Conservation (phyloP, 2,888 invertebrate species). For the Temnothorax rugatulus region DNA sequence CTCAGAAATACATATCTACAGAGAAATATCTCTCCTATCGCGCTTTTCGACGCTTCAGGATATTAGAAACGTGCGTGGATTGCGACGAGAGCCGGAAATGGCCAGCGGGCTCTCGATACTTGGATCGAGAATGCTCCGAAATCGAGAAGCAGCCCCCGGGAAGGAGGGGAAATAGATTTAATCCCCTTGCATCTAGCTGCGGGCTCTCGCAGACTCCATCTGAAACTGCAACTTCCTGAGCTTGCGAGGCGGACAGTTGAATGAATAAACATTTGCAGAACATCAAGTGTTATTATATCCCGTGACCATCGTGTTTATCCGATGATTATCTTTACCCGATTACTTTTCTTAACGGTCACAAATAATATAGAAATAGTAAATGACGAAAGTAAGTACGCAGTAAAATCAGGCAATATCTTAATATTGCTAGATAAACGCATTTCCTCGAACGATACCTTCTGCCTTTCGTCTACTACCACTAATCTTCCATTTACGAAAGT, state of each 20-base stretch:
- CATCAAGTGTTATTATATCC: not conserved
- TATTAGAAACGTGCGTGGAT: slow-evolving; percentile 83
- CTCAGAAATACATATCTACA: slow-evolving; percentile 30
- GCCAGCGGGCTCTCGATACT: slow-evolving; percentile 59
- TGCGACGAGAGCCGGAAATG: slow-evolving; percentile 76
- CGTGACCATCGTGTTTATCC: not conserved
- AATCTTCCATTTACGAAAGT: not conserved
- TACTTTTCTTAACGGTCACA: not conserved
- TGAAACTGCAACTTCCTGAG: slow-evolving; percentile 20
- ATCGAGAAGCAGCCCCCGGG: slow-evolving; percentile 19
- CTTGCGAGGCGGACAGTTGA: not conserved
- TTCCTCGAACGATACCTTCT: not conserved
- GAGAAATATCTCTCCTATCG: slow-evolving; percentile 15
- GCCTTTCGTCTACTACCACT: not conserved
- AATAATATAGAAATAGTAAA: not conserved
- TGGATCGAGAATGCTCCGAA: slow-evolving; percentile 36
- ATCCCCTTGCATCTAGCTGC: not conserved
- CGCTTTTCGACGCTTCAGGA: slow-evolving; percentile 69
- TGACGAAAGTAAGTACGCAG: not conserved
- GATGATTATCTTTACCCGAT: not conserved
- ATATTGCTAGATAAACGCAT: not conserved
- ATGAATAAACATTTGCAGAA: slow-evolving; percentile 39
- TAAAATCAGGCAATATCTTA: not conserved
- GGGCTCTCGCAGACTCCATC: slow-evolving; percentile 6
- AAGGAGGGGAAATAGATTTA: slow-evolving; percentile 29